Percentiles rank a stretch among this genome's conserved stretches.
phyloP scores from a whole-genome alignment of 2,888 invertebrate genomes.

The Steinernema scapterisci region DNA sequence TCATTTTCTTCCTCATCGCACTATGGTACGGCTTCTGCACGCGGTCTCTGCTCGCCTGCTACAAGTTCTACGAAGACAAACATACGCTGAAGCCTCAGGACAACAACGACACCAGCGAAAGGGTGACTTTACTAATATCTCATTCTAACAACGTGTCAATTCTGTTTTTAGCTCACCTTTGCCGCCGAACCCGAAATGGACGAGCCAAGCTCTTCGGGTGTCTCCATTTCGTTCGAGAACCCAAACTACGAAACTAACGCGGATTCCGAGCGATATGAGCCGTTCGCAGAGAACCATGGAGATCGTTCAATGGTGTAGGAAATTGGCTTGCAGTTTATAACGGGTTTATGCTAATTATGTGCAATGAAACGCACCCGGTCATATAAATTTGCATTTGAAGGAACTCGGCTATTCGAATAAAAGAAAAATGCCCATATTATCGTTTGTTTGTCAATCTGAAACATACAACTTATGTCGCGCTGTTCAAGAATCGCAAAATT shows the following conservation, averaged over 20 bases:
- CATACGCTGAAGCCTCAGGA: background rate
- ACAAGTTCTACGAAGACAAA: slow-evolving; percentile 12
- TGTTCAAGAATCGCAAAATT: too few species aligned
- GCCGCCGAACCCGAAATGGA: background rate
- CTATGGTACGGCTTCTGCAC: slow-evolving; percentile 9
- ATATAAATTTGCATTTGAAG: too few species aligned
- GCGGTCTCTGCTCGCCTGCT: background rate
- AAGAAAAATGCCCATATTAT: too few species aligned
- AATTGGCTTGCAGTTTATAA: too few species aligned
- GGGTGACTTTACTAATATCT: background rate
- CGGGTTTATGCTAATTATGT: too few species aligned
- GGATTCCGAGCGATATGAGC: too few species aligned
- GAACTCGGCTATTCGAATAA: too few species aligned
- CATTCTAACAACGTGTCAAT: background rate
- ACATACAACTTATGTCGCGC: too few species aligned
- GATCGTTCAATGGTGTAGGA: background rate
- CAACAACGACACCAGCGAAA: background rate
- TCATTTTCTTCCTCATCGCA: background rate
- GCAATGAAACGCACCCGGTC: too few species aligned
- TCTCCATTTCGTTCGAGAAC: background rate
- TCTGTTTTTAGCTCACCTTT: background rate
- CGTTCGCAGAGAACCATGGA: background rate
- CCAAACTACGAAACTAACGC: background rate
- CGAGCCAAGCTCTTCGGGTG: background rate
- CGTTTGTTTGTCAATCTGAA: too few species aligned